Evolutionary conservation across 2,888 invertebrate genomes (phyloP), one percentile per base, ranked within the genome.

Genomic region (Drosophila acutilabella): DNA sequence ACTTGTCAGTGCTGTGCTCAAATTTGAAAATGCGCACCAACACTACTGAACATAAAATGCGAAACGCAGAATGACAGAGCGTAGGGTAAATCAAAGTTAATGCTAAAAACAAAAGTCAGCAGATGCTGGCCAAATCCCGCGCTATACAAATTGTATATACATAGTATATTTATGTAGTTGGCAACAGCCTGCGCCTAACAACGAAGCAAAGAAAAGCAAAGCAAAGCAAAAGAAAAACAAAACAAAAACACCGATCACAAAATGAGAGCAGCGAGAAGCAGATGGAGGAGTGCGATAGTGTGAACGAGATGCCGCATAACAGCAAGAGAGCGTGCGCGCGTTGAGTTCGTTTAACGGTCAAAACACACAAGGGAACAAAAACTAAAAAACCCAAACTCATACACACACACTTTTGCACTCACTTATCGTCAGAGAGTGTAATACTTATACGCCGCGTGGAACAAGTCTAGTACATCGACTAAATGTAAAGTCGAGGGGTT

Each of bases 371-470:
- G 58, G 54, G 65, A 73, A 61, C 16, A 66, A 60, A 57, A 56
- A 59, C 33, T 60, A 61, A 54, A 64, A 45, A 62, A 50, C 56
- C 50, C 38, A 61, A 52, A 68, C 16, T 38, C 14, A 53, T 7
- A 44, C 40, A 54, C 44, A 48, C 51, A 44, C 30, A 18, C 13
- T 20, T 16, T 16, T 8, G 16, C 8, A 48, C 26, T 40, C 38
- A 44, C 7, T 13, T n/a, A 13, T 33, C 20, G 30, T 36, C 8
- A 7, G 16, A 40, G 45, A 41, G 48, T 44, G 56, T 42, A 73
- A 59, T 80, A 85, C 64, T 81, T 85, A 85, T 81, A 84, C 81
- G 85, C 74, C 45, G 74, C 70, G 79, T 81, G 70, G 74, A 81
- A 79, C 85, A 65, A 72, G 79, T 72, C 68, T 76, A 86, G 86